Evolutionary conservation across 2,113 vertebrate genomes (phyloP).

Genomic region (Trogon surrucura): DNA sequence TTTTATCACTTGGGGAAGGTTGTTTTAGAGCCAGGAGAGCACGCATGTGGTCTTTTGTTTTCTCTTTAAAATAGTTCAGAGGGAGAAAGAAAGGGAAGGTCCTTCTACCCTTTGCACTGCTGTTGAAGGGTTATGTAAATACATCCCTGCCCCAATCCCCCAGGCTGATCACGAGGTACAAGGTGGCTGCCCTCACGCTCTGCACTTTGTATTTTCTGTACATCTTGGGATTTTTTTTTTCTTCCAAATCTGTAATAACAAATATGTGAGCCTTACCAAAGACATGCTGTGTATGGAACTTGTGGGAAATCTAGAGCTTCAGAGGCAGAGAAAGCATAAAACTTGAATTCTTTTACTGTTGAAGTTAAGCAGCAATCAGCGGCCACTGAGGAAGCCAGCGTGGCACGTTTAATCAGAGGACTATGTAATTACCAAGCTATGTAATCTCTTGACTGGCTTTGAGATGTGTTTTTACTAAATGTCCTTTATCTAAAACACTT

Average conservation of each 20-base stretch:
- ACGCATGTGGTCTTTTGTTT: background rate
- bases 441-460: background rate
- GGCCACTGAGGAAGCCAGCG: background rate
- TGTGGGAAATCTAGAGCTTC: background rate
- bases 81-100: background rate
- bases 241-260: background rate
- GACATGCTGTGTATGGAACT: background rate
- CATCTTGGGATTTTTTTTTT: background rate
- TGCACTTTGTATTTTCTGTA: background rate
- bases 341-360: background rate
- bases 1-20: background rate
- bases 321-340: background rate
- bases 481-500: background rate
- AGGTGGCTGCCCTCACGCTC: background rate
- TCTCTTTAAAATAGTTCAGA: background rate
- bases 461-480: background rate
- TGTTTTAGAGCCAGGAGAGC: background rate
- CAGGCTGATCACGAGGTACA: background rate
- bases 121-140: conserved; percentile 10
- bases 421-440: background rate
- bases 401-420: background rate
- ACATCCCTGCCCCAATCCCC: background rate
- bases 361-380: background rate
- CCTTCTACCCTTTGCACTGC: background rate
- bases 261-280: background rate